Percentiles rank a stretch among this genome's conserved stretches.
These are phyloP conservation scores for Thomomys bottae DNA, from an alignment of 2,113 vertebrate genomes.

Conservation along the genomic window DNA sequence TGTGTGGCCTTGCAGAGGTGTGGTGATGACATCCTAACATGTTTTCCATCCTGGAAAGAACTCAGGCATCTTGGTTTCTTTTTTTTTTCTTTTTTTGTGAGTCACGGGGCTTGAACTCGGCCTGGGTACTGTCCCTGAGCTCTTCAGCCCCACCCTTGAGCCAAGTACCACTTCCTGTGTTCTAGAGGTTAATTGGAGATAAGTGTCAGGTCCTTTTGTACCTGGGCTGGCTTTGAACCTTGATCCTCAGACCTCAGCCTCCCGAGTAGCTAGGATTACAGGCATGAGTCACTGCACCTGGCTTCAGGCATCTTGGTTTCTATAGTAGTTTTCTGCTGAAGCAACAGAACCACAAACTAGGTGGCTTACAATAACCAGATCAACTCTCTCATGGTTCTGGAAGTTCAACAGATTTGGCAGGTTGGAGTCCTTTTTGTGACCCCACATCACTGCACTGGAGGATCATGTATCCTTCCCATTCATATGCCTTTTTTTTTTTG, in stretches of 20 bases:
- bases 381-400: neutral
- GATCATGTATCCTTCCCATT: neutral
- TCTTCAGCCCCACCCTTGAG: too few species aligned
- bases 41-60: neutral
- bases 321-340: neutral
- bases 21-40: neutral
- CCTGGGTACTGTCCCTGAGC: too few species aligned
- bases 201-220: too few species aligned
- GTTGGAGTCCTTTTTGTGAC: neutral
- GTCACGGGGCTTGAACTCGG: too few species aligned
- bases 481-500: neutral
- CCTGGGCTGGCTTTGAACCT: too few species aligned
- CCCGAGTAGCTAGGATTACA: too few species aligned
- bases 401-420: neutral
- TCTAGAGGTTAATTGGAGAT: too few species aligned
- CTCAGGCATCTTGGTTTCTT: neutral
- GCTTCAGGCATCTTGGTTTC: neutral
- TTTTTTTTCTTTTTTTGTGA: too few species aligned
- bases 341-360: neutral
- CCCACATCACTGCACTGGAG: neutral
- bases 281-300: too few species aligned
- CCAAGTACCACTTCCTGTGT: too few species aligned
- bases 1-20: neutral
- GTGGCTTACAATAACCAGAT: neutral
- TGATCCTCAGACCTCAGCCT: too few species aligned